Evolutionary conservation across 2,888 invertebrate genomes (phyloP).

Genomic region (Tiphia femorata): DNA sequence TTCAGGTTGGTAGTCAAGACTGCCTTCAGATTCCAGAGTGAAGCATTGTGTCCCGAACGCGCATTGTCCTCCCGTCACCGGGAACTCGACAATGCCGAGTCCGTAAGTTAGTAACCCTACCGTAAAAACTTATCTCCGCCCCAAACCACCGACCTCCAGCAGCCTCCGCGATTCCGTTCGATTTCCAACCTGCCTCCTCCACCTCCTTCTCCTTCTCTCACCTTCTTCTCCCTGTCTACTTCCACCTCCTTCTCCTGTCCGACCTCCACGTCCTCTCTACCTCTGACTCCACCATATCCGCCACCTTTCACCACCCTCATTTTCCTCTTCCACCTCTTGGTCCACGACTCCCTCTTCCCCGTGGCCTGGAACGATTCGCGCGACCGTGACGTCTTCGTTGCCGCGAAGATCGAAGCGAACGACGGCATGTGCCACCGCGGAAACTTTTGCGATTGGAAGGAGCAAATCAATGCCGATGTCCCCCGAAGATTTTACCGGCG

Average conservation of each 20-base stretch:
- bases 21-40: conserved; percentile 57
- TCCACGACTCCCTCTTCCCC: neutral
- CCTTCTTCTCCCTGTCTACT: neutral
- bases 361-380: neutral
- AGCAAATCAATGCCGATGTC: no score
- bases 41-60: conserved; percentile 60
- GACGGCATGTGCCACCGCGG: no score
- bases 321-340: neutral
- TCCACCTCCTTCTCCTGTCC: neutral
- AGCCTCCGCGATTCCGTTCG: conserved; percentile 49
- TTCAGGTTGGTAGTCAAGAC: conserved; percentile 52
- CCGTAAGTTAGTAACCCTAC: conserved; percentile 61
- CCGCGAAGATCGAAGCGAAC: neutral
- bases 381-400: neutral
- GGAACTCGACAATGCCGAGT: conserved; percentile 61
- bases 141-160: conserved; percentile 48
- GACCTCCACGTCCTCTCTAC: neutral
- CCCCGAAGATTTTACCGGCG: no score
- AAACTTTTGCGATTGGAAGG: no score
- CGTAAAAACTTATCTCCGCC: conserved; percentile 63
- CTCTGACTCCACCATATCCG: neutral
- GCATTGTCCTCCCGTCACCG: conserved; percentile 64
- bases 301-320: neutral
- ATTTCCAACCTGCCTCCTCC: conserved; percentile 38
- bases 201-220: neutral